Percentiles rank a stretch among this genome's conserved stretches.
Evolutionary conservation across 2,888 invertebrate species (phyloP).

Genomic region (Cataglyphis cursor): DNA sequence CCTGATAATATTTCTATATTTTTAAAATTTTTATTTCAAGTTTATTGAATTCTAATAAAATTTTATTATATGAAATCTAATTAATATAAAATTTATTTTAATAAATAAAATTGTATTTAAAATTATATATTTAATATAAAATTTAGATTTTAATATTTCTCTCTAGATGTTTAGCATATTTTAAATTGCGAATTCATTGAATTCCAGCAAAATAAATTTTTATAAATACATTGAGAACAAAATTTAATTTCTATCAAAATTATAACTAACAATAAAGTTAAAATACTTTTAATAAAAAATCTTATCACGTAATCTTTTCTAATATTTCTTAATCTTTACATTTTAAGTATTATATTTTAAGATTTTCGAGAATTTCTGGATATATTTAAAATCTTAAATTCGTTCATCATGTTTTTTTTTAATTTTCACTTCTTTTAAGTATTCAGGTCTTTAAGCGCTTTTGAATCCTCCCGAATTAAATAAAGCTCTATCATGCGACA

Average conservation of each 20-base stretch:
- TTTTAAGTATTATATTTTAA: neutral
- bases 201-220: neutral
- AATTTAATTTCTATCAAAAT: neutral
- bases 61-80: neutral
- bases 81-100: neutral
- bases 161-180: neutral
- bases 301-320: neutral
- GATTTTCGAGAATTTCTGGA: neutral
- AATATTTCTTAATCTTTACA: neutral
- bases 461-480: constrained; percentile 20
- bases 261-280: neutral
- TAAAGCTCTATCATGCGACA: neutral
- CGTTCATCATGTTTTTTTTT: neutral
- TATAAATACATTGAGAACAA: neutral
- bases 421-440: neutral
- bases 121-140: neutral
- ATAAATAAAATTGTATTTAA: neutral
- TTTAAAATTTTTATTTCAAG: neutral
- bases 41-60: neutral
- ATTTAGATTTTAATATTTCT: neutral
- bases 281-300: neutral
- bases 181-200: neutral
- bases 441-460: constrained; percentile 6
- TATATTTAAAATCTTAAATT: neutral
- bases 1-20: neutral